Evolutionary conservation across 2,797 vertebrate species (phyloP), one percentile per base, ranked within the genome.

Genomic region (Labeo calbasu): DNA sequence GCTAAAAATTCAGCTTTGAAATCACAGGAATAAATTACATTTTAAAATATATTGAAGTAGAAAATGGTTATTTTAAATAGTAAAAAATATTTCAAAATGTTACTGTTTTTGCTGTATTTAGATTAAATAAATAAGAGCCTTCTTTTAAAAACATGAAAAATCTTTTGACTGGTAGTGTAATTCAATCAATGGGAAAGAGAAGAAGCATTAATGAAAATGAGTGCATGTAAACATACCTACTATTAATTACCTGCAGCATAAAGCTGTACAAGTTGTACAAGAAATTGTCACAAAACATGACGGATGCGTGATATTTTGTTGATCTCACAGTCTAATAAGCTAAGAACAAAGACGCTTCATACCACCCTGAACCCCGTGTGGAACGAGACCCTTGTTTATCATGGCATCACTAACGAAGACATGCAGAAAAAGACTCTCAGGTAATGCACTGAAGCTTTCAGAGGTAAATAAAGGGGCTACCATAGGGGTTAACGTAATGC

Each of bases 341-440:
- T 99, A 70, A 94, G 97, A 32, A 98, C 98, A 5, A 99, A 98
- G 93, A 99, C 98, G 0, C 93, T 99, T 57, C 95, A 96, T 81
- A 97, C 96, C 93, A 99, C 98, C 0, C 92, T 97, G 78, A 99
- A 99, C 83, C 89, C 89, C 1, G 43, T 71, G 43, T 89, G 89
- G 89, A 98, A 98, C 0, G 98, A 99, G 93, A 97, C 95, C 0
- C 94, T 99, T 19, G 91, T 96, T 65, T 99, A 99, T 86, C 96
- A 99, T 0, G 98, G 98, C 82, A 97, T 99, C 92, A 97, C 96
- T 0, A 96, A 96, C 0, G 97, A 98, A n/a, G 98, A 99, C 88
- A 96, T 99, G 96, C 95, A 96, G 19, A 95, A 96, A 68, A 98
- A 98, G 91, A 98, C 96, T 0, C 96, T 99, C 68, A 96, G 97